A percentile compares a stretch with the other conserved stretches of the same genome.
Evolutionary conservation across 1,140 invertebrate genomes (phyloP).

Genomic region (Eumeta japonica): DNA sequence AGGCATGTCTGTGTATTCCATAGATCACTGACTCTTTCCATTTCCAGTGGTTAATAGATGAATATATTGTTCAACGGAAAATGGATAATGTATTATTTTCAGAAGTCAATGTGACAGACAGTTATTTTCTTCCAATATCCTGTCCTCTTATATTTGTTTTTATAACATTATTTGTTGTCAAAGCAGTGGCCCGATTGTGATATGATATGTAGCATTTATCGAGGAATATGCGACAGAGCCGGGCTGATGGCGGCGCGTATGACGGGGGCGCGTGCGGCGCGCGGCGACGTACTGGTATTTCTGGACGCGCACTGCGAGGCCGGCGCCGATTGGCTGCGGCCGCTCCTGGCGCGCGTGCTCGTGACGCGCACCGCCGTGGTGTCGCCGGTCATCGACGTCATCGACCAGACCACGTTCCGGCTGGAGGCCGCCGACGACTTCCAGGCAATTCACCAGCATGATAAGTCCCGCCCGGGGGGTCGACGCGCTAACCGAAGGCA

Average conservation of each 20-base stretch:
- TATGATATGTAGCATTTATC: not conserved
- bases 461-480: too few relatives aligned
- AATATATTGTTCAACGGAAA: too few relatives aligned
- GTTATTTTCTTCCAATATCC: too few relatives aligned
- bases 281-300: slow-evolving; percentile 86
- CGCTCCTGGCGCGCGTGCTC: slow-evolving; percentile 79
- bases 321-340: slow-evolving; percentile 81
- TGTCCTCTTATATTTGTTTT: not conserved
- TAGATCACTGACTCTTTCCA: not conserved
- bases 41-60: too few relatives aligned
- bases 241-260: slow-evolving; percentile 86
- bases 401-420: slow-evolving; percentile 85
- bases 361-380: slow-evolving; percentile 77
- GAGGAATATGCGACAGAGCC: slow-evolving; percentile 40
- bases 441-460: slow-evolving; percentile 38
- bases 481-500: too few relatives aligned
- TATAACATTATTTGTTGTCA: not conserved
- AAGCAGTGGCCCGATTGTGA: too few relatives aligned
- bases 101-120: too few relatives aligned
- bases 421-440: slow-evolving; percentile 64
- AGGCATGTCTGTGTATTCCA: not conserved
- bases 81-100: too few relatives aligned
- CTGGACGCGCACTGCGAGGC: slow-evolving; percentile 95
- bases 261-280: slow-evolving; percentile 73
- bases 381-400: slow-evolving; percentile 91